phyloP scores from a whole-genome alignment of 2,797 vertebrate species.

The Acrossocheilus fasciatus region DNA sequence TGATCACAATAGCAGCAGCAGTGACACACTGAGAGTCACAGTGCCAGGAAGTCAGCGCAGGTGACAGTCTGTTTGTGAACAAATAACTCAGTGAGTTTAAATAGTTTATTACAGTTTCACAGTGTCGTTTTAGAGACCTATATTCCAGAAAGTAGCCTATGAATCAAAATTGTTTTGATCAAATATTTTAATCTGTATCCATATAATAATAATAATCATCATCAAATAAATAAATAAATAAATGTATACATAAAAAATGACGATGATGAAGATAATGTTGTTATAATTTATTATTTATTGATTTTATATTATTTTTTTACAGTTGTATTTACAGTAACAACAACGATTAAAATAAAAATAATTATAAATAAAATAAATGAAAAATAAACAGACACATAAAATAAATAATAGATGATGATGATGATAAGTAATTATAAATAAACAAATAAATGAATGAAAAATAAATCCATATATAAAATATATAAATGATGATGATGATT shows the following conservation, averaged over 20 bases:
- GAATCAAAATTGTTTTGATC: background rate
- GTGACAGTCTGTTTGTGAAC: conserved; percentile 23
- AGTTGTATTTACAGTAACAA: background rate
- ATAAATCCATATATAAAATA: background rate
- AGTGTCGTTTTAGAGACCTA: background rate
- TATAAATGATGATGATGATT: background rate
- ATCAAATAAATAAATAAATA: background rate
- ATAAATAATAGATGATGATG: background rate
- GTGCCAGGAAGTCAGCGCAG: conserved; percentile 40
- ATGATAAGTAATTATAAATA: background rate
- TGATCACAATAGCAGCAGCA: conserved; percentile 5
- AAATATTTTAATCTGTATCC: background rate
- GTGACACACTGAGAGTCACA: conserved; percentile 9
- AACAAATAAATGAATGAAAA: background rate
- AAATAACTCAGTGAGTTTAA: background rate
- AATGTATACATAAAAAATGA: background rate
- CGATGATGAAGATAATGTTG: too few relatives aligned
- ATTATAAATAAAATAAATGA: background rate
- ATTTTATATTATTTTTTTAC: background rate
- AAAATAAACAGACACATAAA: background rate
- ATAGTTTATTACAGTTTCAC: background rate
- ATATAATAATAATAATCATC: background rate
- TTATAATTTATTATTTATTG: background rate
- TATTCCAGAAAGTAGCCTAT: background rate
- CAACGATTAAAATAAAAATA: background rate